Base-by-base conservation (phyloP, 1,140 invertebrate genomes). In the Riptortus pedestris region DNA sequence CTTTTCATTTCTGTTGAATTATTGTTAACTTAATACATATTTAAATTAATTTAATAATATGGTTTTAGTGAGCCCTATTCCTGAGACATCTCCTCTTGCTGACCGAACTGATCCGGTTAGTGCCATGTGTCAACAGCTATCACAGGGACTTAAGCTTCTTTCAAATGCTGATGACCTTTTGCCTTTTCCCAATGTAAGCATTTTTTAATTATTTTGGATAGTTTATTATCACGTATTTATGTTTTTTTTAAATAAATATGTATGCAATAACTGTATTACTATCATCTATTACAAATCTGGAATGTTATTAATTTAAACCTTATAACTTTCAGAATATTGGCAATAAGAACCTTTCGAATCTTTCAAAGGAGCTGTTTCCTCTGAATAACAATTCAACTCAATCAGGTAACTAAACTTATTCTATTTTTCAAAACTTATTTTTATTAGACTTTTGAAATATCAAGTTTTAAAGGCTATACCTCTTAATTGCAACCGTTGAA, bases 71-170 rank as follows among this genome's bases (percentile, higher is more conserved):
- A 87, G 86, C 70, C 85, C 87, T 27, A 91, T 91, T 73, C 85
- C 87, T 22, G 88, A 92, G 78, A 80, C 85, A 69, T 87, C 88
- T 51, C 86, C 86, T 1, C 76, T 74, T 63, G 78, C 72, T 66
- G 78, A 75, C 64, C 75, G 74, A n/a, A 80, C 79, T 14, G 86
- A 91, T 73, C 84, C 86, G 18, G 89, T 93, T 22, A 87, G 88
- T 67, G 87, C 88, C 65, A 84, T 93, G 79, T 93, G 90, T 76
- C 88, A 92, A 74, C 88, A 94, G 72, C 78, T 94, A 31, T 87
- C 88, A 31, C 86, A 86, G 73, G 90, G 89, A 18, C 77, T 94
- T 18, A 86, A 86, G 29, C 78, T 91, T 64, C 79, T 93, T 4
- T 85, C 85, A 2, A 83, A 84, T 66, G 85, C 78, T 69, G 86